Evolutionary conservation across 2,888 invertebrate species (phyloP), one percentile per base, ranked within the genome.

Genomic region (Helleia helle): DNA sequence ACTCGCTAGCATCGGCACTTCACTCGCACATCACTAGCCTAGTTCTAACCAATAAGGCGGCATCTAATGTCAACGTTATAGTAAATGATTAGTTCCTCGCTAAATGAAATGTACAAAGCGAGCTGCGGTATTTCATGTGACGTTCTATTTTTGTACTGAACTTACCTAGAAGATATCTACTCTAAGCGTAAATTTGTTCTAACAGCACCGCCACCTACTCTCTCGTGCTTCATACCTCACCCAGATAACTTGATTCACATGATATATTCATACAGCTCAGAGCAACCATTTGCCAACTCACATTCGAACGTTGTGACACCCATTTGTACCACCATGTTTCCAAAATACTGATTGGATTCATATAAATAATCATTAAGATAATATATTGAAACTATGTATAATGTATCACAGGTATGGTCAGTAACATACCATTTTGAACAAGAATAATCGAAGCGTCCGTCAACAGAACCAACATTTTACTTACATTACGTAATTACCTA

Each of bases 401-500:
- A 45, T 55, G 54, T 57, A 59, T 58, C 58, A 56, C 59, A 58
- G 56, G 51, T 55, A 59, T 57, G 56, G 53, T 55, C 56, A 49
- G 45, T 31, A 25, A 43, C 54, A 49, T 51, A 52, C 46, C 44
- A 55, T 44, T 44, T 47, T 49, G 47, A 46, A 50, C 51, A 47
- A 44, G 50, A 54, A 50, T 49, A 55, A 50, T 47, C 49, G 51
- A 61, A 63, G 59, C 60, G 55, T 45, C 46, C 46, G 50, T 43
- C 52, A 50, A 51, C 52, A 55, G 55, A 55, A 52, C 52, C 54
- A 40, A 41, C 22, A 42, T 45, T 47, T 47, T 45, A 44, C 37
- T 54, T 50, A 53, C 51, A 52, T 52, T 54, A 54, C 40, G 47
- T 56, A 58, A 52, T 36, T 48, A 46, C 48, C 54, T 58, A 58